Base-by-base conservation (phyloP, 2,113 vertebrate genomes). In the Globicephala melas region DNA sequence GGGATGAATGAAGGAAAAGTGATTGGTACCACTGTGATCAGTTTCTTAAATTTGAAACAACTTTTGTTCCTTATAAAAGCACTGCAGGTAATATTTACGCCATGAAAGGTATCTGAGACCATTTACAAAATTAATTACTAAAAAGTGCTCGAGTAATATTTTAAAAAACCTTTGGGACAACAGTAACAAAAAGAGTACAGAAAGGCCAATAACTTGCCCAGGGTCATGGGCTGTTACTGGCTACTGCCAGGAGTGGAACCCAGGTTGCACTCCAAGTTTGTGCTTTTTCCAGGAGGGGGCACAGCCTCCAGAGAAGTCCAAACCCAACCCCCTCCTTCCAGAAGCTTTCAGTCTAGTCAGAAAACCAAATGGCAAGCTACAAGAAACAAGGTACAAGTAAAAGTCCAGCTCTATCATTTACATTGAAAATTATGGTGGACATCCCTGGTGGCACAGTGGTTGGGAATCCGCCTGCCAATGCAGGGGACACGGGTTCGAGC, bases 291-390 rank as follows among this genome's bases (percentile, higher is more conserved):
- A 87, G 79, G 68, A 70, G 12, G 3, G 36, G 33, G 5, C 33
- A 85, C n/a, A 86, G 77, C 26, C 65, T 68, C n/a, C 80, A 1
- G 3, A 73, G 33, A 83, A 74, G 79, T 89, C 36, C 65, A 47
- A 50, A 74, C 74, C 55, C 47, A 71, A 62, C 3, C 82, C 55
- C 44, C 50, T 65, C 80, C 53, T 95, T 96, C 90, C 73, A 92
- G 68, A 95, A 94, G 58, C 36, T 96, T 88, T 47, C n/a, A n/a
- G 14, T 60, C 74, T 68, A 81, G 28, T 94, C 60, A 94, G 23
- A 76, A 63, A 89, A 96, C 60, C 6, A 77, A 89, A 50, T 8
- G 71, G 31, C 23, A 89, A 92, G 28, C 28, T 12, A 23, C 14
- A 67, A 92, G 47, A 86, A 79, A 70, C 31, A 70, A 84, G 36